These are phyloP conservation scores for Takifugu ocellatus DNA, from an alignment of 2,797 vertebrate species.

Conservation along the genomic window DNA sequence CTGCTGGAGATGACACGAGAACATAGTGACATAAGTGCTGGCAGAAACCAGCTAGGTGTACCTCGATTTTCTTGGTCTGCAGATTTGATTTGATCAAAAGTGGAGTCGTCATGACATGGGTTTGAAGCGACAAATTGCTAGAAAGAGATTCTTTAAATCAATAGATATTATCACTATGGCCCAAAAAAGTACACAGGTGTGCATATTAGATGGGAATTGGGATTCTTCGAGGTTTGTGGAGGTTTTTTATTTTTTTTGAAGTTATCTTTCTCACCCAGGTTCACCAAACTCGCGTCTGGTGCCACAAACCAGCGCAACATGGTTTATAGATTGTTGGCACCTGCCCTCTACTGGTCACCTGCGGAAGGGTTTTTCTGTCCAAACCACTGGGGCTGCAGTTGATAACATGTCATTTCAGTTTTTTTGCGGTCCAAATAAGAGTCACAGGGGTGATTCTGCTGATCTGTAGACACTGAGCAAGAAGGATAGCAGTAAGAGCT, in stretches of 20 bases:
- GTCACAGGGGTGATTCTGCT: too few species aligned
- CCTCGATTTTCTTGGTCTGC: background rate
- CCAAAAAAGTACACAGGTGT: too few species aligned
- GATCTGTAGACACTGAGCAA: too few species aligned
- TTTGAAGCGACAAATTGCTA: too few species aligned
- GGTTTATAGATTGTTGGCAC: constrained; percentile 21
- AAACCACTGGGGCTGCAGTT: background rate
- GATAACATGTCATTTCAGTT: background rate
- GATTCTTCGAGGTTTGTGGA: too few species aligned
- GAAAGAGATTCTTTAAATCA: background rate
- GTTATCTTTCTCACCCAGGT: too few species aligned
- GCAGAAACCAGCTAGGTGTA: background rate
- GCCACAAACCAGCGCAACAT: background rate
- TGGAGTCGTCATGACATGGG: background rate
- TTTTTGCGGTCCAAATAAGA: too few species aligned
- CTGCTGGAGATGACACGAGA: background rate
- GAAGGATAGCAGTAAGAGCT: background rate
- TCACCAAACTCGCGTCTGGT: too few species aligned
- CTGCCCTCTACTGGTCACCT: constrained; percentile 55
- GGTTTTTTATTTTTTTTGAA: too few species aligned
- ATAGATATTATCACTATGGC: background rate
- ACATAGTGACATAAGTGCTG: background rate
- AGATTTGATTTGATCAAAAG: background rate
- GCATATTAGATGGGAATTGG: too few species aligned
- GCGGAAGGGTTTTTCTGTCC: background rate